Evolutionary conservation across 2,113 vertebrate species (phyloP), one percentile per base, ranked within the genome.

Genomic region (Polypterus bichir): DNA sequence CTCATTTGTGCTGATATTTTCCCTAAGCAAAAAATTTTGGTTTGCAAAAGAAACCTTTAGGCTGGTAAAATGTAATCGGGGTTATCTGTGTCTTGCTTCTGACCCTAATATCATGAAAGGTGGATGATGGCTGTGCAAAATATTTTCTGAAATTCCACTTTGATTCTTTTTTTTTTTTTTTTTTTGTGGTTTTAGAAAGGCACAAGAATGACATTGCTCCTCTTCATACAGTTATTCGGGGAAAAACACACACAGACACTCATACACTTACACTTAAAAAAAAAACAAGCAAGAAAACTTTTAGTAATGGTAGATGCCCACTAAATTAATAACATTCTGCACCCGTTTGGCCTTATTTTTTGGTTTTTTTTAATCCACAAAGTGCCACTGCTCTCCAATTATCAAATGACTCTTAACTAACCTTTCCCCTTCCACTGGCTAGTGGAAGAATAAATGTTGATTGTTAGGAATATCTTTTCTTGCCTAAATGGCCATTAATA

Each of bases 291-390:
- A 1, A 27, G 27, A 27, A 27, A 27, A 27, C 55, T 55, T 62
- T 62, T 52, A 57, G 48, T 44, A 62, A 69, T 65, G 63, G 66
- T 66, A 62, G 60, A 67, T 60, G 78, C 73, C 68, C 76, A 77
- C 76, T 72, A 77, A 79, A 79, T 75, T 76, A 69, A 70, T 71
- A 80, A 70, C 71, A 75, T 77, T 76, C 77, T 78, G 80, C 74
- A 84, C 81, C 81, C 80, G 76, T 84, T 82, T 88, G 86, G 86
- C 86, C 86, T 88, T 88, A 88, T 79, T 83, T 76, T 83, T 79
- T 79, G 51, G 83, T 75, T 72, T 74, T 81, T 84, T 82, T 82
- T 72, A 74, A 83, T 74, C 82, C 82, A 86, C 82, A 85, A 88
- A 88, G 84, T 88, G 86, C 86, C 86, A 80, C 81, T 75, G 75